phyloP scores from a whole-genome alignment of 2,113 vertebrate genomes.

The Pangasianodon hypophthalmus region DNA sequence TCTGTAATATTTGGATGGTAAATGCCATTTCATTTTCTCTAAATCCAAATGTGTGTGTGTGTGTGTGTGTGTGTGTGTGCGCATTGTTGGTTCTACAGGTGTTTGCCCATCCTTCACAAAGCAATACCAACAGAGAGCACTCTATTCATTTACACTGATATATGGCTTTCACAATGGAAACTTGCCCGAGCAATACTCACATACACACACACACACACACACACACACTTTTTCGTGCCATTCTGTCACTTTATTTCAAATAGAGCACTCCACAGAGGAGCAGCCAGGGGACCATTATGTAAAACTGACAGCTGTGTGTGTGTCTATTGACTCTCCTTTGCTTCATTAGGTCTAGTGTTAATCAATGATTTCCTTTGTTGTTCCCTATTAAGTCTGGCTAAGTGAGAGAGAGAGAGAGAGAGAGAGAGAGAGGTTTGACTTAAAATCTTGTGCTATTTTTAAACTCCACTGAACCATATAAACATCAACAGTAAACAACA shows the following conservation, averaged over 20 bases:
- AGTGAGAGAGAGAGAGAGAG: slow-evolving; percentile 4
- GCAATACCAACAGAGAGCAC: slow-evolving; percentile 22
- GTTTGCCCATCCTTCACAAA: background rate
- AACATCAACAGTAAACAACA: background rate
- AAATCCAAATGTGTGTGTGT: slow-evolving; percentile 8
- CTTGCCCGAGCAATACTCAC: background rate
- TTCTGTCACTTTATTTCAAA: slow-evolving; percentile 34
- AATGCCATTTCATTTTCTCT: background rate
- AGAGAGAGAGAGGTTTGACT: background rate
- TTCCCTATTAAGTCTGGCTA: slow-evolving; percentile 35
- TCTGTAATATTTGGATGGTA: background rate
- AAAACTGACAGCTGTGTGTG: slow-evolving; percentile 28
- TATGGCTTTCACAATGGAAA: slow-evolving; percentile 15
- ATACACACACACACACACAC: slow-evolving; percentile 9
- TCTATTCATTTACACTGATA: slow-evolving; percentile 39
- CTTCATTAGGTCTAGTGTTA: slow-evolving; percentile 55
- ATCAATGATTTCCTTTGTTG: slow-evolving; percentile 54
- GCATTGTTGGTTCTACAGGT: background rate
- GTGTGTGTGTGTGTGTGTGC: slow-evolving; percentile 2
- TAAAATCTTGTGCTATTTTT: slow-evolving; percentile 26
- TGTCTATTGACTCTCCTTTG: slow-evolving; percentile 39
- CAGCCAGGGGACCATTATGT: slow-evolving; percentile 13
- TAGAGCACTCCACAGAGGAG: slow-evolving; percentile 26
- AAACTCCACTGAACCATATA: background rate
- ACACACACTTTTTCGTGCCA: slow-evolving; percentile 15